Percentiles rank a stretch among this genome's conserved stretches.
Evolutionary conservation across 92 coral and sea anemone genomes (phyloP).

Genomic region (Paramuricea clavata): DNA sequence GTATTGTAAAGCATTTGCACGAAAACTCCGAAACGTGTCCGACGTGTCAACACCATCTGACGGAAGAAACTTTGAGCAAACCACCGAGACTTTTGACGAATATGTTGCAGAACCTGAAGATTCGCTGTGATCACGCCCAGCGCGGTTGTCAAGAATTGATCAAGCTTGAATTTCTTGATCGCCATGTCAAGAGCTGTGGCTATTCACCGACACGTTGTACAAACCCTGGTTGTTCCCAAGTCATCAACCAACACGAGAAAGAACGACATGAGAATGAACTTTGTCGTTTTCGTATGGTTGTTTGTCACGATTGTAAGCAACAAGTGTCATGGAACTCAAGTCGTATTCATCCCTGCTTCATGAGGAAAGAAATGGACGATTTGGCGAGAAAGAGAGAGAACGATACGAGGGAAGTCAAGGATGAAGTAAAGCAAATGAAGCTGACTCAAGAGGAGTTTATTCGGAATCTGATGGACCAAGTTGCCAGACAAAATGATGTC

Average conservation of each 20-base stretch:
- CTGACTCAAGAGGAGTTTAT: constrained; percentile 6
- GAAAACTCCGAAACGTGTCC: constrained; percentile 94
- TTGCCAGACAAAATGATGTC: not conserved
- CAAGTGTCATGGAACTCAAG: not conserved
- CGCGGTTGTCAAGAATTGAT: constrained; percentile 70
- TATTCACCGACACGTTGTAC: constrained; percentile 73
- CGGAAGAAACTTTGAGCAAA: constrained; percentile 91
- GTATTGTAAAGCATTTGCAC: constrained; percentile 82
- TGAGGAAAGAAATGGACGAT: constrained; percentile 9
- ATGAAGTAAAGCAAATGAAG: not conserved
- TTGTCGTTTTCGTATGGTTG: constrained; percentile 15
- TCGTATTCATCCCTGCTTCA: not conserved
- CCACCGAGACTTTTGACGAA: constrained; percentile 90
- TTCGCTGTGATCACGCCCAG: constrained; percentile 74
- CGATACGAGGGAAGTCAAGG: not conserved
- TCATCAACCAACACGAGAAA: constrained; percentile 2
- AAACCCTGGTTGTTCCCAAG: constrained; percentile 4
- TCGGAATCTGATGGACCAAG: not conserved
- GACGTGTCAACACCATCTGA: constrained; percentile 80
- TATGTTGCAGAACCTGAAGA: constrained; percentile 77
- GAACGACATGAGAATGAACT: not conserved
- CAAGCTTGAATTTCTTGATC: constrained; percentile 73
- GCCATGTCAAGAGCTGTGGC: constrained; percentile 87
- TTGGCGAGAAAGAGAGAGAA: not conserved
- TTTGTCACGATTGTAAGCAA: not conserved